Percentiles rank a stretch among this genome's conserved stretches.
Conservation (phyloP, 1,140 invertebrate genomes). For the Caenorhabditis elegans region WBcel235 BX284603.4:368501-369000, state of each 20-base stretch:
- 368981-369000: no score
- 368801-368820: slow-evolving; percentile 73
- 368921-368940: no score
- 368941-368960: no score
- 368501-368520: no score
- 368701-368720: slow-evolving; percentile 73
- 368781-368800: slow-evolving; percentile 72
- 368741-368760: slow-evolving; percentile 73
- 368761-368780: slow-evolving; percentile 72
- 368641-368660: slow-evolving; percentile 69
- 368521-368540: slow-evolving; percentile 40
- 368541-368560: slow-evolving; percentile 51
- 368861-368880: no score
- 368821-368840: slow-evolving; percentile 73
- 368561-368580: slow-evolving; percentile 51
- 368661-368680: neutral
- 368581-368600: slow-evolving; percentile 46
- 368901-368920: no score
- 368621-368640: slow-evolving; percentile 65
- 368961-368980: no score
- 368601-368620: slow-evolving; percentile 66
- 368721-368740: slow-evolving; percentile 73
- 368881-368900: no score
- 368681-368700: slow-evolving; percentile 22
- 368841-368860: slow-evolving; percentile 73